Conservation (phyloP, 2,888 invertebrate genomes). For the Halocaridina rubra region DNA sequence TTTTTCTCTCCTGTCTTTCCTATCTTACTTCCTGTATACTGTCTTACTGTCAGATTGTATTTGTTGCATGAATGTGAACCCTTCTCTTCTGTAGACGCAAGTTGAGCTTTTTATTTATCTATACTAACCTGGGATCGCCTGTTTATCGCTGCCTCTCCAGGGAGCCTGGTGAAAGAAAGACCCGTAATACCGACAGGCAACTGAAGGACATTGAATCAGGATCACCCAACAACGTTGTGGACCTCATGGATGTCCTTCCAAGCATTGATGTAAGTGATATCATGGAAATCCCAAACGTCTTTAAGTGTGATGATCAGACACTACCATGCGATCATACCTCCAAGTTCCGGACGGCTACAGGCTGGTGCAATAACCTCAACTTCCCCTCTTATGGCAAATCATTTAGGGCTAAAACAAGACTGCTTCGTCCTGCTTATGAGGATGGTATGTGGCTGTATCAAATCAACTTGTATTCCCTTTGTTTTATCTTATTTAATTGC, state of each 20-base stretch:
- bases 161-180: conserved; percentile 28
- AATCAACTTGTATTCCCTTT: too few relatives aligned
- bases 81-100: not conserved
- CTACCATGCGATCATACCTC: conserved; percentile 71
- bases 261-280: conserved; percentile 69
- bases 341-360: conserved; percentile 69
- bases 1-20: not conserved
- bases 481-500: too few relatives aligned
- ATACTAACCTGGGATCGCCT: not conserved
- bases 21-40: not conserved
- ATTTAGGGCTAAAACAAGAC: conserved; percentile 68
- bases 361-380: conserved; percentile 72
- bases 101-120: not conserved
- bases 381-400: conserved; percentile 69
- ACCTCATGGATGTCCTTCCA: conserved; percentile 69
- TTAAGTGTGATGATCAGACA: conserved; percentile 70
- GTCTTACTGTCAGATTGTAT: not conserved
- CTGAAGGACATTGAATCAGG: conserved; percentile 65
- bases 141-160: conserved; percentile 1
- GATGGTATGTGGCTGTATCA: conserved; percentile 68
- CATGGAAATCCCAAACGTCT: conserved; percentile 69
- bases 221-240: conserved; percentile 67
- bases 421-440: conserved; percentile 69
- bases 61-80: not conserved
- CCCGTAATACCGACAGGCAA: conserved; percentile 53